Conservation (phyloP, 2,888 invertebrate genomes). For the Xestia rhomboidea region DNA sequence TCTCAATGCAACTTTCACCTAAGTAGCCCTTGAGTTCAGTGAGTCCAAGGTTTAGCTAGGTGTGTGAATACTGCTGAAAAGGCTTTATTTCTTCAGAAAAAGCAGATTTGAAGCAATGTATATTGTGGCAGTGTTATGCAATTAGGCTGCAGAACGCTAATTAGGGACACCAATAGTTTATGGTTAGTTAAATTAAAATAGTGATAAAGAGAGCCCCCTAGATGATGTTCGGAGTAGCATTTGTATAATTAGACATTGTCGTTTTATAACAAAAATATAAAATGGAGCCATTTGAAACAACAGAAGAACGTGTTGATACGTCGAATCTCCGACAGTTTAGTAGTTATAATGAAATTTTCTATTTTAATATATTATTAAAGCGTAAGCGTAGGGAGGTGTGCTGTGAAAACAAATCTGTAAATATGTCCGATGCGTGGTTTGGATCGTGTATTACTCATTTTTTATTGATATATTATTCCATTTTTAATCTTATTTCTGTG, state of each 20-base stretch:
- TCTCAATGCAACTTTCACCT: conserved; percentile 1
- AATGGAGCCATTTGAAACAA: conserved; percentile 77
- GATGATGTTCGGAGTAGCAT: conserved; percentile 86
- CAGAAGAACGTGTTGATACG: conserved; percentile 78
- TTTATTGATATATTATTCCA: conserved; percentile 71
- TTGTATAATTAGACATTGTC: conserved; percentile 87
- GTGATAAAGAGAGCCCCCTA: conserved; percentile 83
- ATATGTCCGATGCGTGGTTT: conserved; percentile 76
- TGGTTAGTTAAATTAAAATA: conserved; percentile 79
- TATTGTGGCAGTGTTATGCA: conserved; percentile 69
- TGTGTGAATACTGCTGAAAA: background rate
- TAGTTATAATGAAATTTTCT: conserved; percentile 88
- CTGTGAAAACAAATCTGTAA: conserved; percentile 81
- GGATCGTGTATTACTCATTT: conserved; percentile 72
- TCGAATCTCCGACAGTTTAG: conserved; percentile 87
- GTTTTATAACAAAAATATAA: conserved; percentile 80
- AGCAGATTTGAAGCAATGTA: conserved; percentile 22
- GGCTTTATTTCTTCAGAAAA: background rate
- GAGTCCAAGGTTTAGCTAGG: background rate
- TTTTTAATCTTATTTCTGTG: conserved; percentile 71
- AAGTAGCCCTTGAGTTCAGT: background rate
- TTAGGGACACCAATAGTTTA: conserved; percentile 88
- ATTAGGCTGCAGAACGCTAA: conserved; percentile 73
- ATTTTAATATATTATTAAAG: conserved; percentile 89
- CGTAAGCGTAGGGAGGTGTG: conserved; percentile 82